Percentiles rank a stretch among this genome's conserved stretches.
Evolutionary conservation across 2,888 invertebrate genomes (phyloP).

Genomic region (Eupithecia subfuscata): DNA sequence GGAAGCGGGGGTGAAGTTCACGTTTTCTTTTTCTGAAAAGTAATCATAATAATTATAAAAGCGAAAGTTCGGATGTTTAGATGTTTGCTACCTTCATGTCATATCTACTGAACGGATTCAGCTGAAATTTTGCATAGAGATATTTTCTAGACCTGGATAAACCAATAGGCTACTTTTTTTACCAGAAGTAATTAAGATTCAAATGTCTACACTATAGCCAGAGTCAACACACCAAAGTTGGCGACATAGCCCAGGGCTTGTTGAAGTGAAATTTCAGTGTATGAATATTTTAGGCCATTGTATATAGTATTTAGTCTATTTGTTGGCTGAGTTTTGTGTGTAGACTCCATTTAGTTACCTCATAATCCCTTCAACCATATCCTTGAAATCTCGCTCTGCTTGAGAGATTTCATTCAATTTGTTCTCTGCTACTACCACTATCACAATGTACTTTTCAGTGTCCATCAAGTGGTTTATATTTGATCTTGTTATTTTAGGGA

Average conservation of each 20-base stretch:
- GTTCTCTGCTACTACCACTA: constrained; percentile 95
- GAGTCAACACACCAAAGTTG: too few relatives aligned
- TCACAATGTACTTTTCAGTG: constrained; percentile 93
- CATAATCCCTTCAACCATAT: constrained; percentile 93
- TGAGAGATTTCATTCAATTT: constrained; percentile 91
- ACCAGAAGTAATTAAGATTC: too few relatives aligned
- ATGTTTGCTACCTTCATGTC: neutral
- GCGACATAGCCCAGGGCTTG: too few relatives aligned
- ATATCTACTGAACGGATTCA: too few relatives aligned
- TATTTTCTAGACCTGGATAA: too few relatives aligned
- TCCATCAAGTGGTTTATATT: constrained; percentile 93
- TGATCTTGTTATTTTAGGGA: constrained; percentile 93
- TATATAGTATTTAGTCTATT: too few relatives aligned
- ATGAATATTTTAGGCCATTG: too few relatives aligned
- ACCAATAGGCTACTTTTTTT: too few relatives aligned
- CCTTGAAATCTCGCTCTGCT: constrained; percentile 92
- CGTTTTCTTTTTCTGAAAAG: constrained; percentile 81
- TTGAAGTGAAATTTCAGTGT: too few relatives aligned
- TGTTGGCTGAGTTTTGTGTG: neutral
- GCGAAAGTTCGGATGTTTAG: neutral
- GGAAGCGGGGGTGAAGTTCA: constrained; percentile 92
- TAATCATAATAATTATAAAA: too few relatives aligned
- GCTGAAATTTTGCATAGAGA: too few relatives aligned
- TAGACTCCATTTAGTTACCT: constrained; percentile 59
- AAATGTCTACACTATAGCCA: too few relatives aligned